A percentile compares a stretch with the other conserved stretches of the same genome.
These are phyloP conservation scores for Bimastos eiseni DNA, from an alignment of 2,888 invertebrate genomes.

Conservation along the genomic window DNA sequence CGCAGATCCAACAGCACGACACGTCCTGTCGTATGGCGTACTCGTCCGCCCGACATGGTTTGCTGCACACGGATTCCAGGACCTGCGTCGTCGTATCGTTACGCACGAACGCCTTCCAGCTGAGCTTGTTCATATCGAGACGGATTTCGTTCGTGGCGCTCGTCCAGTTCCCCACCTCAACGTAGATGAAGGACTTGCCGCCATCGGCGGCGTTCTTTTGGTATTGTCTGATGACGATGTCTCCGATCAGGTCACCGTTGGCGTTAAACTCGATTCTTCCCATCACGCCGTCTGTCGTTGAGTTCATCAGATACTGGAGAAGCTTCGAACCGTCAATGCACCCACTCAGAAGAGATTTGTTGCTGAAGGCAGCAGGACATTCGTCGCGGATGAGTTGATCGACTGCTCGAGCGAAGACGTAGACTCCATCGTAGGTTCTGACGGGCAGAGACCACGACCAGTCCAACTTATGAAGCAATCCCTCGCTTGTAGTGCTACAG, in stretches of 20 bases:
- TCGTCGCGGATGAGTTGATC: conserved; percentile 45
- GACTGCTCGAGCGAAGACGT: conserved; percentile 48
- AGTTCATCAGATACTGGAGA: conserved; percentile 44
- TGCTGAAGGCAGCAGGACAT: conserved; percentile 44
- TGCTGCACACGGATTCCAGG: conserved; percentile 41
- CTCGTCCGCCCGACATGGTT: conserved; percentile 38
- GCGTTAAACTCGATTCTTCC: conserved; percentile 50
- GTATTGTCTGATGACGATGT: conserved; percentile 48
- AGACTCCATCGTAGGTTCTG: conserved; percentile 48
- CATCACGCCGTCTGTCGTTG: conserved; percentile 47
- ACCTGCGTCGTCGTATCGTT: neutral
- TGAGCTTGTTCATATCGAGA: conserved; percentile 21
- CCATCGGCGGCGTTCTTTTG: conserved; percentile 26
- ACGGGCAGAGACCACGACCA: neutral
- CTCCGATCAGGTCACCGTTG: conserved; percentile 49
- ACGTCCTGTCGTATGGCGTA: conserved; percentile 33
- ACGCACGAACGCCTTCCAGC: neutral
- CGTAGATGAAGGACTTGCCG: conserved; percentile 18
- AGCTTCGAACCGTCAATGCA: conserved; percentile 47
- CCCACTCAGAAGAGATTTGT: conserved; percentile 15
- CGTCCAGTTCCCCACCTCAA: conserved; percentile 28
- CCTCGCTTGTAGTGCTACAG: conserved; percentile 46
- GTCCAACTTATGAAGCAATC: neutral
- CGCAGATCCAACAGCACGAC: conserved; percentile 43
- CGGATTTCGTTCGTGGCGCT: conserved; percentile 15